Conservation (phyloP, 2,888 invertebrate species). For the Rugalucina vietnamica region DNA sequence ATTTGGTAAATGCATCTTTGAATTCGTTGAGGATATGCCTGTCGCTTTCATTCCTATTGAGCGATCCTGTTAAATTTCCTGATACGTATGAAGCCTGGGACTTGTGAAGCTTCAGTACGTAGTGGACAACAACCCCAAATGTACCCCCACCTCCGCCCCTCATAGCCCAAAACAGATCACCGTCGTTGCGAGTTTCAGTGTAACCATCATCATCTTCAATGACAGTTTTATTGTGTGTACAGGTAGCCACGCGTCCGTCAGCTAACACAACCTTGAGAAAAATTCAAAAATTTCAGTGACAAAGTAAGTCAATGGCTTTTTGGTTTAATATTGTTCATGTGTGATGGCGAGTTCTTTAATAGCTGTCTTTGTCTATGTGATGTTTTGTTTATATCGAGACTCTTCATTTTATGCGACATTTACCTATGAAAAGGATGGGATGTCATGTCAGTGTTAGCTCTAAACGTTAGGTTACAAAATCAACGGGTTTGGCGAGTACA, state of each 20-base stretch:
- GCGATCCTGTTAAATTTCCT: neutral
- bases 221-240: constrained; percentile 30
- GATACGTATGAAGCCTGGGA: constrained; percentile 37
- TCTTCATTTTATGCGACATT: no score
- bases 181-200: constrained; percentile 9
- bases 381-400: no score
- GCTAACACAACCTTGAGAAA: constrained; percentile 50
- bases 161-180: constrained; percentile 67
- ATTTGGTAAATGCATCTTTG: no score
- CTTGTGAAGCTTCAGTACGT: constrained; percentile 52
- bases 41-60: constrained; percentile 6
- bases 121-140: constrained; percentile 56
- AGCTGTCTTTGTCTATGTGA: no score
- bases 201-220: constrained; percentile 18
- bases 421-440: no score
- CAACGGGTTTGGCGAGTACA: no score
- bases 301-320: no score
- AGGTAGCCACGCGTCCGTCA: constrained; percentile 51
- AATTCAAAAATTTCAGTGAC: no score
- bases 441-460: no score
- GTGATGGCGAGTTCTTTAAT: no score
- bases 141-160: constrained; percentile 68
- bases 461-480: no score
- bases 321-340: no score
- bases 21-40: constrained; percentile 2